Conservation (phyloP, 1,140 invertebrate species). For the Ladona fulva region DNA sequence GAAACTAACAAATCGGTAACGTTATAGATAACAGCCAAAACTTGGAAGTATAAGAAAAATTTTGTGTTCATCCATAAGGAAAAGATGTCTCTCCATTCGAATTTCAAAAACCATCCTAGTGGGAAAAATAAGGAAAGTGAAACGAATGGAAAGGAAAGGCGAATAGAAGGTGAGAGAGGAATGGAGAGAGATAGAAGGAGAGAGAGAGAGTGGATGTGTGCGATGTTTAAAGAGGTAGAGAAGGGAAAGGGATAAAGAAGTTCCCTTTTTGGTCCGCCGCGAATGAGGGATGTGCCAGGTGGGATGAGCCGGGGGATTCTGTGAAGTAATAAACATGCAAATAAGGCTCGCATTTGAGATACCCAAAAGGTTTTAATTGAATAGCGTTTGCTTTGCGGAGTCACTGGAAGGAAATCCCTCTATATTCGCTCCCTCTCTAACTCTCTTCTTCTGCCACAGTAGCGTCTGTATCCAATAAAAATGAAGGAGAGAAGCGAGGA, state of each 20-base stretch:
- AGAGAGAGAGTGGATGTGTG: neutral
- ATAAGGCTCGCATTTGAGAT: neutral
- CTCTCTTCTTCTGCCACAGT: neutral
- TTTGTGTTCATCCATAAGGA: no score
- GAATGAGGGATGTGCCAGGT: neutral
- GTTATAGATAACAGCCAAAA: no score
- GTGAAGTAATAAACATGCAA: constrained; percentile 10
- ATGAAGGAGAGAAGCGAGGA: neutral
- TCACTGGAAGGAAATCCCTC: neutral
- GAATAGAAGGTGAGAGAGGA: neutral
- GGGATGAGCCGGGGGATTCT: neutral
- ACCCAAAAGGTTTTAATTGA: constrained; percentile 3
- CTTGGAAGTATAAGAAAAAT: no score
- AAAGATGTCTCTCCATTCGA: no score
- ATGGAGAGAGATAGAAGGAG: neutral
- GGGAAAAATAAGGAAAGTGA: no score
- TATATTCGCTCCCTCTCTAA: neutral
- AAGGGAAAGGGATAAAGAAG: neutral
- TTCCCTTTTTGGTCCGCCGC: no score
- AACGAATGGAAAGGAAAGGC: neutral
- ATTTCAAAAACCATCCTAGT: no score
- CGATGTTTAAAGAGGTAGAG: neutral
- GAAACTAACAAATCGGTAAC: no score
- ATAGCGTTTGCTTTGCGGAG: constrained; percentile 7
- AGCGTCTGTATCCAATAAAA: neutral